phyloP scores from a whole-genome alignment of 2,888 invertebrate genomes.

The Mylabris sibirica region DNA sequence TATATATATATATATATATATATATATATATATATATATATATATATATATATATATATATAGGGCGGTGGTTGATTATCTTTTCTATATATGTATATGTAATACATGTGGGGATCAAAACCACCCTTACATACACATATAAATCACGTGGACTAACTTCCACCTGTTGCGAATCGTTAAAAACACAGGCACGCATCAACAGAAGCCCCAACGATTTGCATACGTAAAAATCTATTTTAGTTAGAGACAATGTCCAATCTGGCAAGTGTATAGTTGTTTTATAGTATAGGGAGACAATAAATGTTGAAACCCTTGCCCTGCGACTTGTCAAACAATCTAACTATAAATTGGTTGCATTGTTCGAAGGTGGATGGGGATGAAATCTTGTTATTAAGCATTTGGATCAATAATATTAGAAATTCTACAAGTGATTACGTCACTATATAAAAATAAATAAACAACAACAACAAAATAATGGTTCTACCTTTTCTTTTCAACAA shows the following conservation, averaged over 20 bases:
- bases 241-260: conserved; percentile 54
- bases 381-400: background rate
- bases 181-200: conserved; percentile 9
- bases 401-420: background rate
- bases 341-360: conserved; percentile 57
- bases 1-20: background rate
- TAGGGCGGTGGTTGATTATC: background rate
- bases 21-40: no score
- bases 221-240: conserved; percentile 42
- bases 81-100: background rate
- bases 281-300: conserved; percentile 43
- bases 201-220: conserved; percentile 36
- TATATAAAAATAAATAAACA: background rate
- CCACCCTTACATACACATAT: background rate
- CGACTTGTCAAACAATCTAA: conserved; percentile 49
- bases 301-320: conserved; percentile 49
- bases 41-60: background rate
- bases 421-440: background rate
- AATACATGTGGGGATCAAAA: background rate
- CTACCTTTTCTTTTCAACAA: conserved; percentile 1
- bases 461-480: conserved; percentile 2
- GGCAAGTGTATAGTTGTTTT: conserved; percentile 16
- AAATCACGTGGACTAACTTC: background rate
- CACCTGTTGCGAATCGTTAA: conserved; percentile 7
- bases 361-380: conserved; percentile 23